phyloP scores from a whole-genome alignment of 2,113 vertebrate genomes.

The Thomomys bottae region DNA sequence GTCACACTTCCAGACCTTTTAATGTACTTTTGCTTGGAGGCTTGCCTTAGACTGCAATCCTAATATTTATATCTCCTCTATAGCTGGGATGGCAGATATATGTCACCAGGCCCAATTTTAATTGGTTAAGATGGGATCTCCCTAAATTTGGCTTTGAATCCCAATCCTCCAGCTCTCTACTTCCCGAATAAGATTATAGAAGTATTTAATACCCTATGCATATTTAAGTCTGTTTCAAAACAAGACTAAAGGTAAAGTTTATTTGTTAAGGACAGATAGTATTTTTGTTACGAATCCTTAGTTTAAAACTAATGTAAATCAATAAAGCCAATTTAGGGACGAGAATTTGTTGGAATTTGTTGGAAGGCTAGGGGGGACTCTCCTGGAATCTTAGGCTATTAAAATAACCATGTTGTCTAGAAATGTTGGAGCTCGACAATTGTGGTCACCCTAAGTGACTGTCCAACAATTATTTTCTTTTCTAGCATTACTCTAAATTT shows the following conservation, averaged over 20 bases:
- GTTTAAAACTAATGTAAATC: slow-evolving; percentile 26
- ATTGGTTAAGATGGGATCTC: too few relatives aligned
- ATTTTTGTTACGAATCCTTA: slow-evolving; percentile 36
- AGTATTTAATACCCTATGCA: background rate
- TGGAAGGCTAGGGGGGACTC: background rate
- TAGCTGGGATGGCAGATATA: too few relatives aligned
- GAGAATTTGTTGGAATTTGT: background rate
- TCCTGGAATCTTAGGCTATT: background rate
- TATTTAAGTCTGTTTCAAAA: background rate
- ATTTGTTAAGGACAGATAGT: slow-evolving; percentile 38
- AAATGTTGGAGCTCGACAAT: background rate
- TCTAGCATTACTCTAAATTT: background rate
- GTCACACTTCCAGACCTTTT: too few relatives aligned
- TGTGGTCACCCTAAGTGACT: background rate
- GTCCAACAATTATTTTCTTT: background rate
- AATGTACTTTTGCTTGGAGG: too few relatives aligned
- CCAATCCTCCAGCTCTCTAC: too few relatives aligned
- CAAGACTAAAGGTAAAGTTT: background rate
- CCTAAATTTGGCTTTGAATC: too few relatives aligned
- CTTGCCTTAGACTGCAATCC: too few relatives aligned
- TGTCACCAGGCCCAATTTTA: too few relatives aligned
- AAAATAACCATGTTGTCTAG: background rate
- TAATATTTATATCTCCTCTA: too few relatives aligned
- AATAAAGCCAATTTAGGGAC: background rate
- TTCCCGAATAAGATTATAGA: too few relatives aligned